Evolutionary conservation across 2,888 invertebrate species (phyloP).

Genomic region (Tachina fera): DNA sequence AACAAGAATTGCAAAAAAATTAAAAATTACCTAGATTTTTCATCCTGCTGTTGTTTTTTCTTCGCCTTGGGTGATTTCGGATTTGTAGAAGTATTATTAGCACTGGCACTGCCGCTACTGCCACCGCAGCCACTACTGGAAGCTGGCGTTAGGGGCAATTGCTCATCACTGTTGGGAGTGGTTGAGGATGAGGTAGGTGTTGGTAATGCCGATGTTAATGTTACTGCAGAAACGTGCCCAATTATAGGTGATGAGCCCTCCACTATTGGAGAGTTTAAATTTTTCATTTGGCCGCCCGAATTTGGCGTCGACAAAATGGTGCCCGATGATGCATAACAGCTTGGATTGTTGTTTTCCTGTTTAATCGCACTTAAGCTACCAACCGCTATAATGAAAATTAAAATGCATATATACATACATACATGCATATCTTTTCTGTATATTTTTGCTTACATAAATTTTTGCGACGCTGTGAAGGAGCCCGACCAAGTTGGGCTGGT

Average conservation of each 20-base stretch:
- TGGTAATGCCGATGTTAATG: slow-evolving; percentile 81
- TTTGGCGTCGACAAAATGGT: slow-evolving; percentile 56
- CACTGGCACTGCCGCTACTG: slow-evolving; percentile 59
- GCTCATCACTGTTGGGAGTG: slow-evolving; percentile 83
- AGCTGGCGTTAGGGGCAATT: slow-evolving; percentile 84
- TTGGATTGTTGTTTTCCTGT: slow-evolving; percentile 49
- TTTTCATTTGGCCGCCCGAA: slow-evolving; percentile 66
- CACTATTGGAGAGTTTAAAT: slow-evolving; percentile 73
- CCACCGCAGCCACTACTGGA: slow-evolving; percentile 77
- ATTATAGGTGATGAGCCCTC: slow-evolving; percentile 81
- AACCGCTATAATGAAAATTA: slow-evolving; percentile 43
- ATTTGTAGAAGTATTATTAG: slow-evolving; percentile 51
- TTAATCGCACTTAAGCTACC: slow-evolving; percentile 62
- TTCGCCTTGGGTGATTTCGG: slow-evolving; percentile 75
- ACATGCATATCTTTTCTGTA: neutral
- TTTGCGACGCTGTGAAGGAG: slow-evolving; percentile 93
- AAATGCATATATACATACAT: neutral
- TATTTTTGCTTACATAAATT: slow-evolving; percentile 87
- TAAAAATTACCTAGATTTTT: slow-evolving; percentile 89
- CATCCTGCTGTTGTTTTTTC: slow-evolving; percentile 83
- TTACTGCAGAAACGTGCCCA: slow-evolving; percentile 81
- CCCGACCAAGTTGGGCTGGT: slow-evolving; percentile 95
- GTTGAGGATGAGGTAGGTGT: slow-evolving; percentile 82
- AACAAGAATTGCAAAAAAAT: slow-evolving; percentile 90
- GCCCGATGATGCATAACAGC: slow-evolving; percentile 27